These are phyloP conservation scores for Euleptes europaea DNA, from an alignment of 2,113 vertebrate species.

Conservation along the genomic window DNA sequence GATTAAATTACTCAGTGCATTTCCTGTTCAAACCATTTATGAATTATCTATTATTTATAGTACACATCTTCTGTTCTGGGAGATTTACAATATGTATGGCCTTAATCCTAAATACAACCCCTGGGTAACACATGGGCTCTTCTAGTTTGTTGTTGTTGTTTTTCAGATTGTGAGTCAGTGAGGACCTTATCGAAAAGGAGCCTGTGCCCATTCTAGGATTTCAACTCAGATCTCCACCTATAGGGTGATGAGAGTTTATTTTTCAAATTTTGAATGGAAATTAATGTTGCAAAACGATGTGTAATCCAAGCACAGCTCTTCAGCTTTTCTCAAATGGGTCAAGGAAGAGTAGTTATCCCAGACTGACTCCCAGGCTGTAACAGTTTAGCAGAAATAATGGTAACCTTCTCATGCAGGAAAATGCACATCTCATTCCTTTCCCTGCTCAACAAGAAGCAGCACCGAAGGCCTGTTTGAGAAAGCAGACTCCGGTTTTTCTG, in stretches of 20 bases:
- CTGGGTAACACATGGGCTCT: too few species aligned
- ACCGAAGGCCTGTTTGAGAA: not conserved
- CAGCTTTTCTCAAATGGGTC: not conserved
- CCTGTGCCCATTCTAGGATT: not conserved
- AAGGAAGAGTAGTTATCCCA: too few species aligned
- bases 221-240: not conserved
- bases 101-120: not conserved
- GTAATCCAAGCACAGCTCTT: not conserved
- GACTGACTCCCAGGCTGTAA: not conserved
- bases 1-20: conserved; percentile 15
- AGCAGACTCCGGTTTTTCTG: not conserved
- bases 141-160: too few species aligned
- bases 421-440: not conserved
- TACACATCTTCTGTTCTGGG: not conserved
- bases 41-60: conserved; percentile 6
- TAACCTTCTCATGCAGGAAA: not conserved
- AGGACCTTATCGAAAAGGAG: not conserved
- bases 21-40: not conserved
- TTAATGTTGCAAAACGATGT: not conserved
- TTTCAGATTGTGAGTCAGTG: not conserved
- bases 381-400: not conserved
- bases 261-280: not conserved
- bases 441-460: not conserved
- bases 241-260: not conserved
- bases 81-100: not conserved